Percentiles rank a stretch among this genome's conserved stretches.
phyloP scores from a whole-genome alignment of 2,113 vertebrate species.

The Larimichthys crocea region DNA sequence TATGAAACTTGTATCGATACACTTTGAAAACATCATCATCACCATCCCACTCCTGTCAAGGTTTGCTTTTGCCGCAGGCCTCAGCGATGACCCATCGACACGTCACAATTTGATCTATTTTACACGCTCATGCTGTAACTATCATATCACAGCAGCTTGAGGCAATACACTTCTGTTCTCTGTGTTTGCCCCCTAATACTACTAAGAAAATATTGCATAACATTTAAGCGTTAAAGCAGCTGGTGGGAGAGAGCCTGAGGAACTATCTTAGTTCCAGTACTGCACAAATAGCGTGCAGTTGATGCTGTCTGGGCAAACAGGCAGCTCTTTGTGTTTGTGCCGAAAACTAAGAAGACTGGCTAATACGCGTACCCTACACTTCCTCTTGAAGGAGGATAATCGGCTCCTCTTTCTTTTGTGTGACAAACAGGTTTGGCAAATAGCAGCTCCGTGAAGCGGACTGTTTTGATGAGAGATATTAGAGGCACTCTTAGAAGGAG shows the following conservation, averaged over 20 bases:
- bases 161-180: conserved; percentile 18
- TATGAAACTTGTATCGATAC: conserved; percentile 9
- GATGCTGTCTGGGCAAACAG: conserved; percentile 56
- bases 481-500: conserved; percentile 11
- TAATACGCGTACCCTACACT: conserved; percentile 33
- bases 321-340: conserved; percentile 64
- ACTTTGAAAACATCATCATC: conserved; percentile 9
- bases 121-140: neutral
- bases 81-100: conserved; percentile 13
- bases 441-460: conserved; percentile 1
- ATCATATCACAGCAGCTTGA: conserved; percentile 16
- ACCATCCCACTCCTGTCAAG: neutral
- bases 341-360: conserved; percentile 47
- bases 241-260: conserved; percentile 36
- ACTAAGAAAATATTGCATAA: conserved; percentile 12
- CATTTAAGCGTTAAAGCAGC: conserved; percentile 22
- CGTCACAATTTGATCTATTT: conserved; percentile 35
- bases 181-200: conserved; percentile 26
- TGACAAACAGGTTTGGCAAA: conserved; percentile 62
- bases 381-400: conserved; percentile 38
- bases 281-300: conserved; percentile 48
- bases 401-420: conserved; percentile 9
- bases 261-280: conserved; percentile 38
- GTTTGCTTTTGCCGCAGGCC: conserved; percentile 21
- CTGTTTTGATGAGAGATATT: conserved; percentile 29